These are phyloP conservation scores for Pangasius macronema DNA, from an alignment of 2,797 vertebrate genomes.

Conservation along the genomic window DNA sequence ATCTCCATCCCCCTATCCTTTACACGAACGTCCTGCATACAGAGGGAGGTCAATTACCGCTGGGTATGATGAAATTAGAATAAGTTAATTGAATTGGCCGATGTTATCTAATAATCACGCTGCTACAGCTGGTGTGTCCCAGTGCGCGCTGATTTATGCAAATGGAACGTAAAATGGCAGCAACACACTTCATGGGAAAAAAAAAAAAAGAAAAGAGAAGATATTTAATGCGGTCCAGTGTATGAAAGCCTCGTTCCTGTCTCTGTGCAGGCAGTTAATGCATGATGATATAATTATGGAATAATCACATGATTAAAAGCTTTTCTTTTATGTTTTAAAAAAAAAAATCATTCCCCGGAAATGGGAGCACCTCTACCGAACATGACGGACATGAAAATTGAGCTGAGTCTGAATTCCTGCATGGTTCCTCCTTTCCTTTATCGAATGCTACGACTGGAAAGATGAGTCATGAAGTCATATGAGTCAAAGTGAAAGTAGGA, in stretches of 20 bases:
- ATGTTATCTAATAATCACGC: constrained; percentile 60
- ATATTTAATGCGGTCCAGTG: not conserved
- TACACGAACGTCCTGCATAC: constrained; percentile 22
- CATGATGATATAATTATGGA: not conserved
- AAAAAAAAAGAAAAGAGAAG: not conserved
- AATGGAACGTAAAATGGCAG: constrained; percentile 33
- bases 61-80: constrained; percentile 57
- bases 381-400: not conserved
- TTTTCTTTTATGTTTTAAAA: not conserved
- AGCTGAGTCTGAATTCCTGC: not conserved
- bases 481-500: constrained; percentile 16
- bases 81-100: constrained; percentile 55
- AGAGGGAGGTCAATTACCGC: constrained; percentile 50
- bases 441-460: not conserved
- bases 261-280: not conserved
- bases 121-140: constrained; percentile 55
- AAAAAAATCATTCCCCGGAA: not conserved
- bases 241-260: not conserved
- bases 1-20: constrained; percentile 12
- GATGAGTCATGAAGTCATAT: constrained; percentile 29
- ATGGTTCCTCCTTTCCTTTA: not conserved
- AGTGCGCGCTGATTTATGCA: constrained; percentile 45
- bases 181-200: not conserved
- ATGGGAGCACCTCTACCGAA: not conserved
- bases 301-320: not conserved